Evolutionary conservation across 2,888 invertebrate genomes (phyloP).

Genomic region (Matsumyia berberina): DNA sequence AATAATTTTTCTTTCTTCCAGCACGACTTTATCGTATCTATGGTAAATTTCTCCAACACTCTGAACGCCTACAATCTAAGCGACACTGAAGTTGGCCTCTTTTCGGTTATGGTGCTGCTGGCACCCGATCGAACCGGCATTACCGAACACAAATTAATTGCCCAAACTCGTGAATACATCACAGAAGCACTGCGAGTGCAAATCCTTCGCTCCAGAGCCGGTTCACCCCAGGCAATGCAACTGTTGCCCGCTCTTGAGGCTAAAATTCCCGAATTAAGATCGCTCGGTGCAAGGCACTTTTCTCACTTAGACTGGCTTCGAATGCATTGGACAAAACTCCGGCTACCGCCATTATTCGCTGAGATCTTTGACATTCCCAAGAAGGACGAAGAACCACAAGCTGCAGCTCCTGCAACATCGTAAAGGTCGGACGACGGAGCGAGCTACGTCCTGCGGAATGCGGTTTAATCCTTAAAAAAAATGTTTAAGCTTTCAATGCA

Average conservation of each 20-base stretch:
- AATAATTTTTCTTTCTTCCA: slow-evolving; percentile 82
- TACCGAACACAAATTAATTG: slow-evolving; percentile 91
- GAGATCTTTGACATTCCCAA: slow-evolving; percentile 99
- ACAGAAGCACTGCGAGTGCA: slow-evolving; percentile 95
- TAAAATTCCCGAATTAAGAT: slow-evolving; percentile 91
- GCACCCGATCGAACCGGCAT: slow-evolving; percentile 92
- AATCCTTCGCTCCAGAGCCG: slow-evolving; percentile 85
- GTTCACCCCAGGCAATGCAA: slow-evolving; percentile 84
- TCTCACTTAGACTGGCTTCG: slow-evolving; percentile 96
- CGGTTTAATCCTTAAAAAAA: slow-evolving; percentile 69
- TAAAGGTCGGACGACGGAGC: slow-evolving; percentile 17
- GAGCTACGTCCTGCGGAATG: slow-evolving; percentile 55
- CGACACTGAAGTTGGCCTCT: slow-evolving; percentile 95
- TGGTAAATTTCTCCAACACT: slow-evolving; percentile 92
- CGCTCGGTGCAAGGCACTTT: slow-evolving; percentile 92
- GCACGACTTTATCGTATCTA: slow-evolving; percentile 92
- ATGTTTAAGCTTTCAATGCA: slow-evolving; percentile 62
- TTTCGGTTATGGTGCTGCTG: slow-evolving; percentile 93
- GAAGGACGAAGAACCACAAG: slow-evolving; percentile 87
- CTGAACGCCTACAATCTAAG: slow-evolving; percentile 91
- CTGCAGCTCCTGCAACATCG: slow-evolving; percentile 42
- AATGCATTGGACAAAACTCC: slow-evolving; percentile 92
- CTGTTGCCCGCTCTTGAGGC: slow-evolving; percentile 85
- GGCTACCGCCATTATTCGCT: slow-evolving; percentile 96
- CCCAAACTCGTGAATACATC: slow-evolving; percentile 91